These are phyloP conservation scores for Acipenser ruthenus DNA, from an alignment of 2,797 vertebrate genomes.

Conservation along the genomic window DNA sequence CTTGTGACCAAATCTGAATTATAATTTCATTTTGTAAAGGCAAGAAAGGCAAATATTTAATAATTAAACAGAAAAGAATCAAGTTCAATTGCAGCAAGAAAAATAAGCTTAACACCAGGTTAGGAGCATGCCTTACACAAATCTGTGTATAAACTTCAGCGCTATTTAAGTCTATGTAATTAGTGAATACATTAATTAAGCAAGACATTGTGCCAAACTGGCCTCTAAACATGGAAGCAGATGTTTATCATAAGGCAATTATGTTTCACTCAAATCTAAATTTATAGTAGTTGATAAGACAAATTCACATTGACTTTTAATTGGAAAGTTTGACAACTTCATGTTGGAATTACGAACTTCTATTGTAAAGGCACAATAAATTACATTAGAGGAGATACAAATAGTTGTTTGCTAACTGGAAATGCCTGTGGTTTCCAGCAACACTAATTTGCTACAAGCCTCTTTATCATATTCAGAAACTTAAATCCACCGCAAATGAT, in stretches of 20 bases:
- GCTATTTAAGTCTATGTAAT: neutral
- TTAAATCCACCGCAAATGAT: neutral
- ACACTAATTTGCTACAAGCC: conserved; percentile 5
- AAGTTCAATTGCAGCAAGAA: no score
- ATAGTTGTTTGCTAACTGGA: neutral
- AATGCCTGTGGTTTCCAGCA: neutral
- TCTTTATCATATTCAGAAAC: conserved; percentile 1
- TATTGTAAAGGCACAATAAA: neutral
- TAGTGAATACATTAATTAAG: neutral
- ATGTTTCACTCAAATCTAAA: neutral
- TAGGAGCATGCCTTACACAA: no score
- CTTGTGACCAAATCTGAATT: conserved; percentile 43
- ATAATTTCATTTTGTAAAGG: conserved; percentile 38
- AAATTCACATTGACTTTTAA: neutral
- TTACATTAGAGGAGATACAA: neutral
- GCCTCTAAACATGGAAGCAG: conserved; percentile 1
- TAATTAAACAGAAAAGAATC: no score
- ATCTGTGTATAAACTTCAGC: no score
- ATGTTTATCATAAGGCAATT: neutral
- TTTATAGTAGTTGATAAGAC: neutral
- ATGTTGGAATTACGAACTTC: neutral
- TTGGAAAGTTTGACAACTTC: neutral
- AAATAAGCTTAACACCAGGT: no score
- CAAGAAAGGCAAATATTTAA: no score
- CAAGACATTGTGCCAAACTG: neutral